Evolutionary conservation across 2,113 vertebrate genomes (phyloP).

Genomic region (Amblyornis subalaris): DNA sequence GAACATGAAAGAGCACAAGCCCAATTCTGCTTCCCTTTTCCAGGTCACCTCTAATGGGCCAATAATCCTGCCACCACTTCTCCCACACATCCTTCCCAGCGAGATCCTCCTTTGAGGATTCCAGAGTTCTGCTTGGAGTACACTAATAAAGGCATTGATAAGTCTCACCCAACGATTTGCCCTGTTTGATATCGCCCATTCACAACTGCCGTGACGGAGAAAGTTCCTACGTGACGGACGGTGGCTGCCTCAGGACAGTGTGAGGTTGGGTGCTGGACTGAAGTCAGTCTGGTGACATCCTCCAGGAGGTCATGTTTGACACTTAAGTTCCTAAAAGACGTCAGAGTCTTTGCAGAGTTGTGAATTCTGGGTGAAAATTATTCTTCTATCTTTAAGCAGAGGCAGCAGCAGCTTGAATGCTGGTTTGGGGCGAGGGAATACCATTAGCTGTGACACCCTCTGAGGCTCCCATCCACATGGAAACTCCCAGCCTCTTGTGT

Average conservation of each 20-base stretch:
- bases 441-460: neutral
- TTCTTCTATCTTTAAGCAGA: neutral
- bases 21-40: neutral
- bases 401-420: neutral
- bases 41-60: conserved; percentile 20
- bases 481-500: no score
- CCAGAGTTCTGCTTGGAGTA: conserved; percentile 30
- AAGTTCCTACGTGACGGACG: neutral
- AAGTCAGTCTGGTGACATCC: neutral
- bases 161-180: conserved; percentile 27
- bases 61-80: neutral
- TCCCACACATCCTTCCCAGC: conserved; percentile 4
- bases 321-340: neutral
- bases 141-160: conserved; percentile 37
- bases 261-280: neutral
- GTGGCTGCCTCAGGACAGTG: rapidly evolving
- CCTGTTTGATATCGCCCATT: conserved; percentile 30
- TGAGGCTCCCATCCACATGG: no score
- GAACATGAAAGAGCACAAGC: neutral
- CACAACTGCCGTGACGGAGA: neutral
- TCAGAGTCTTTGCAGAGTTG: neutral
- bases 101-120: conserved; percentile 55
- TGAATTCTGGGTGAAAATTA: neutral
- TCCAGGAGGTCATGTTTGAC: neutral
- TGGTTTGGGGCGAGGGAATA: neutral